A percentile compares a stretch with the other conserved stretches of the same genome.
Evolutionary conservation across 2,797 vertebrate species (phyloP).

Genomic region (Hydrocynus forskahlii): DNA sequence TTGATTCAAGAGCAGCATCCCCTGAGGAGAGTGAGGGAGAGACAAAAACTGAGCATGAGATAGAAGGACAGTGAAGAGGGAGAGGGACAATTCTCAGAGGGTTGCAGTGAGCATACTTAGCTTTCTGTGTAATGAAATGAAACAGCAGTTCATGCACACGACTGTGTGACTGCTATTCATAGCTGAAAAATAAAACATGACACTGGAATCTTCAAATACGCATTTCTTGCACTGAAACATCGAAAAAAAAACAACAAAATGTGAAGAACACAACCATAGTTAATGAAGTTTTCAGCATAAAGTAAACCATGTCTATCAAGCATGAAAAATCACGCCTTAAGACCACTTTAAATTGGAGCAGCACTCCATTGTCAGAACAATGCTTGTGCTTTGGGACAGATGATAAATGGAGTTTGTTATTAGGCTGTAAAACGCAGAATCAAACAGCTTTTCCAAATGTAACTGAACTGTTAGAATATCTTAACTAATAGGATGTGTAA

Average conservation of each 20-base stretch:
- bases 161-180: not conserved
- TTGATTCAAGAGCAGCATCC: constrained; percentile 16
- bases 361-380: not conserved
- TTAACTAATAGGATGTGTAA: not conserved
- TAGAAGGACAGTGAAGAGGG: not conserved
- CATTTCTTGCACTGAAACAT: not conserved
- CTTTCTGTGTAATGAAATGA: constrained; percentile 8
- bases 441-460: not conserved
- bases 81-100: constrained; percentile 4
- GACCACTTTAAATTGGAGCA: not conserved
- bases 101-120: constrained; percentile 4
- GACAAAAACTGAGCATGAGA: constrained; percentile 12
- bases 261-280: not conserved
- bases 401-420: not conserved
- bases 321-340: not conserved
- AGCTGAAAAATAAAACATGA: not conserved
- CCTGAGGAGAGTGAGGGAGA: not conserved
- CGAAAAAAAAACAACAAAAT: not conserved
- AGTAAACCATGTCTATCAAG: not conserved
- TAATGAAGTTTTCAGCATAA: not conserved
- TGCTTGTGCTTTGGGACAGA: not conserved
- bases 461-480: not conserved
- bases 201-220: not conserved
- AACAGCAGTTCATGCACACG: not conserved
- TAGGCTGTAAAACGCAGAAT: not conserved